These are phyloP conservation scores for Salpingus planirostris DNA, from an alignment of 2,888 invertebrate genomes.

Conservation along the genomic window DNA sequence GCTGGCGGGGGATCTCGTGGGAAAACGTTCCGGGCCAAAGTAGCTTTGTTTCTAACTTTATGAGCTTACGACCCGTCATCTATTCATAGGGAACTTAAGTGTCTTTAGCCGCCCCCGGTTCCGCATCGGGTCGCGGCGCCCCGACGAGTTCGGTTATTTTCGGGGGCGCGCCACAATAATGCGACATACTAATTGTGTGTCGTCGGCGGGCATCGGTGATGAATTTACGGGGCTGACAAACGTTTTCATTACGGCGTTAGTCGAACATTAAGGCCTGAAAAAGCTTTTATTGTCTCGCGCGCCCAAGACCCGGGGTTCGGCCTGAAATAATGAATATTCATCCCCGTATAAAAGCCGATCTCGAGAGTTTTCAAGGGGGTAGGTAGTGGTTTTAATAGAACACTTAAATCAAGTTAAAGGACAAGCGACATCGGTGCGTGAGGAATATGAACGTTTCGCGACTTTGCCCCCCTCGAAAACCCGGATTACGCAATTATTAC, in stretches of 20 bases:
- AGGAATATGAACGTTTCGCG: conserved; percentile 21
- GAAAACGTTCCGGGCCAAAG: conserved; percentile 7
- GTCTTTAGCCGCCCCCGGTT: conserved; percentile 4
- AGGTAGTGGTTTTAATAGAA: conserved; percentile 36
- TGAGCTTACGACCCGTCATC: conserved; percentile 21
- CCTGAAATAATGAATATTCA: conserved; percentile 35
- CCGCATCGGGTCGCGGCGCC: not conserved
- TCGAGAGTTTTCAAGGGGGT: conserved; percentile 26
- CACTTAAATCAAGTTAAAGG: conserved; percentile 38
- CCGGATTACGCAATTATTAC: conserved; percentile 20
- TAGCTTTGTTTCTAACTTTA: conserved; percentile 24
- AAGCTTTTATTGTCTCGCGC: conserved; percentile 29
- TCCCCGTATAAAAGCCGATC: conserved; percentile 30
- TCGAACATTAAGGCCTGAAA: conserved; percentile 23
- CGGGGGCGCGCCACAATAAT: too few relatives aligned
- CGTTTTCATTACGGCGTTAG: conserved; percentile 27
- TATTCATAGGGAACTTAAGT: conserved; percentile 26
- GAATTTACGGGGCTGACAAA: conserved; percentile 27
- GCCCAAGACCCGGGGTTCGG: conserved; percentile 19
- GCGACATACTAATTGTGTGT: conserved; percentile 19
- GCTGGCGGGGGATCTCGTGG: conserved; percentile 5
- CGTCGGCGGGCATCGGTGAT: conserved; percentile 19
- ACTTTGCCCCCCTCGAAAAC: conserved; percentile 6
- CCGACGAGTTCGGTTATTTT: conserved; percentile 3
- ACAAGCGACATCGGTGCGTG: conserved; percentile 27